Base-by-base conservation (phyloP, 2,888 invertebrate genomes). In the Baccha elongata region DNA sequence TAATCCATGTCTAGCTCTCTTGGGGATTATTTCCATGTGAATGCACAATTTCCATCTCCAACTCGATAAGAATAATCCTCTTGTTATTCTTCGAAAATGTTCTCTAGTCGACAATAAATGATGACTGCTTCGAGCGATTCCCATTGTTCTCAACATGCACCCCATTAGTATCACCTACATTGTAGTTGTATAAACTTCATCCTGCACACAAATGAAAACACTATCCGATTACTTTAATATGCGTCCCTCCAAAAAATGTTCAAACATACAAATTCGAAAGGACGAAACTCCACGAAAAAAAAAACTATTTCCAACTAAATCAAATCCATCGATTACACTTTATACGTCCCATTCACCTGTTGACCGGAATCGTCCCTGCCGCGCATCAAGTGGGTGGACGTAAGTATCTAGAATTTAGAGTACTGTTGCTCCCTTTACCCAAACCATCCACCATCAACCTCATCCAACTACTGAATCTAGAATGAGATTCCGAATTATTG, bases 241-340 rank as follows among this genome's bases (percentile, higher is more conserved):
- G 32, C 17, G 46, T 48, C 69, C 62, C 48, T 42, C 55, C 11
- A 44, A 15, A 68, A 58, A 50, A 23, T 23, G 29, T 29, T 37
- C 40, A 60, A 60, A 35, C 21, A 65, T 46, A 53, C 19, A 42
- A 42, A 53, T 13, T 46, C 48, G 10, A 62, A 29, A 17, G 21
- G 46, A 55, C 32, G n/a, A 42, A 10, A 58, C 8, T 11, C 35
- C 10, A 26, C 10, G 35, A 46, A 65, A 55, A 46, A 32, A 15
- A 26, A 46, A 32, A 48, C 55, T 48, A 55, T 53, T 67, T 35
- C 53, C 40, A 69, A 64, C 68, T 62, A 80, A 79, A 73, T 68
- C 79, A 32, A 74, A 80, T 74, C 53, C 68, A 69, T 58, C 74
- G 74, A 68, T 74, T 74, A 67, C 67, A 60, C 37, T 50, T 44